Evolutionary conservation across 1,140 invertebrate species (phyloP).

Genomic region (Formica exsecta): DNA sequence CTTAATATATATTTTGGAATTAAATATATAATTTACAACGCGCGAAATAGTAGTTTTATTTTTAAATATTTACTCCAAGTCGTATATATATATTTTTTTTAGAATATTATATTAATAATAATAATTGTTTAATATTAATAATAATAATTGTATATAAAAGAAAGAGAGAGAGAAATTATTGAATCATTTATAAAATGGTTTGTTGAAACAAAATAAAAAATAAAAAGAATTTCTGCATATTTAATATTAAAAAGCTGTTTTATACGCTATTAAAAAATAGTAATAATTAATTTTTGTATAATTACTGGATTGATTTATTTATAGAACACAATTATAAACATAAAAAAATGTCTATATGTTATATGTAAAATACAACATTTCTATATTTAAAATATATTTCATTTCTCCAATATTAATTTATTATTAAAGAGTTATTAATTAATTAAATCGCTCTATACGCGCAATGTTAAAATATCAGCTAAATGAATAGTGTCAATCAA

Average conservation of each 20-base stretch:
- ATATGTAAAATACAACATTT: not conserved
- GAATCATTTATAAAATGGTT: not conserved
- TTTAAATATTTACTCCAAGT: not conserved
- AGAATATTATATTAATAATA: not conserved
- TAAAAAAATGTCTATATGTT: not conserved
- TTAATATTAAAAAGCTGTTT: not conserved
- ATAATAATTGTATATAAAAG: not conserved
- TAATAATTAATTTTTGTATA: not conserved
- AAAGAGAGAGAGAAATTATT: not conserved
- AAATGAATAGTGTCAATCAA: conserved; percentile 11
- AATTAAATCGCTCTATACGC: conserved; percentile 1
- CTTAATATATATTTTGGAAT: not conserved
- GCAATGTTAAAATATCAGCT: not conserved
- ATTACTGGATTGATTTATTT: not conserved
- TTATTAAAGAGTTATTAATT: not conserved
- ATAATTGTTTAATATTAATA: not conserved
- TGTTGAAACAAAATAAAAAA: not conserved
- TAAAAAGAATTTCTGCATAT: not conserved
- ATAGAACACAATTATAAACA: not conserved
- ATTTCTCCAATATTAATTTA: not conserved
- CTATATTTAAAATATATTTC: not conserved
- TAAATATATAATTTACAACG: conserved; percentile 14
- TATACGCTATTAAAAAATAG: not conserved
- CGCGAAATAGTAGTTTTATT: not conserved
- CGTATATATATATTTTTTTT: not conserved